Evolutionary conservation across 2,888 invertebrate genomes (phyloP).

Genomic region (Petrolisthes cinctipes): DNA sequence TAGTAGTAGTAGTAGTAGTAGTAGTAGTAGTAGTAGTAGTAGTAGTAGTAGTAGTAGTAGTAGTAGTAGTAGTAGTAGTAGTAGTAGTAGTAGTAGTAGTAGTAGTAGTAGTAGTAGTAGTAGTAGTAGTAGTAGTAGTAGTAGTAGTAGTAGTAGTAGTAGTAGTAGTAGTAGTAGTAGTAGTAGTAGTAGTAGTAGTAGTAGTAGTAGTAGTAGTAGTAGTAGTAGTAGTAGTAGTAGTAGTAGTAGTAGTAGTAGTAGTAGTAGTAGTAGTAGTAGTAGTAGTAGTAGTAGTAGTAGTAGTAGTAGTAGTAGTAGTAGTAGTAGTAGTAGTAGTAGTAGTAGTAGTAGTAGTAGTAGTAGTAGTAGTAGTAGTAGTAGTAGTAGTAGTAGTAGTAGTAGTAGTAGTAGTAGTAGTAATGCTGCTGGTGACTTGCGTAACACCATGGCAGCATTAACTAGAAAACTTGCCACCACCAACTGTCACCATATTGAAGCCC

Average conservation of each 20-base stretch:
- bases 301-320: conserved; percentile 7
- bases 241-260: conserved; percentile 13
- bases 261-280: not conserved
- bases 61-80: not conserved
- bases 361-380: not conserved
- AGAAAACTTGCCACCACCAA: not conserved
- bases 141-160: conserved; percentile 16
- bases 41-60: too few species aligned
- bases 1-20: too few species aligned
- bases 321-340: too few species aligned
- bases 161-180: conserved; percentile 10
- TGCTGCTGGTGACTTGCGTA: too few species aligned
- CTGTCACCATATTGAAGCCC: too few species aligned
- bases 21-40: too few species aligned
- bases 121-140: conserved; percentile 20
- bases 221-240: not conserved
- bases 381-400: not conserved
- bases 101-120: conserved; percentile 22
- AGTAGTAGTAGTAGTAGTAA: not conserved
- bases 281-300: too few species aligned
- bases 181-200: not conserved
- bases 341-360: conserved; percentile 10
- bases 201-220: not conserved
- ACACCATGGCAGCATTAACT: not conserved
- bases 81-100: conserved; percentile 1